These are phyloP conservation scores for Manis pentadactyla DNA, from an alignment of 2,797 vertebrate genomes.

Conservation along the genomic window DNA sequence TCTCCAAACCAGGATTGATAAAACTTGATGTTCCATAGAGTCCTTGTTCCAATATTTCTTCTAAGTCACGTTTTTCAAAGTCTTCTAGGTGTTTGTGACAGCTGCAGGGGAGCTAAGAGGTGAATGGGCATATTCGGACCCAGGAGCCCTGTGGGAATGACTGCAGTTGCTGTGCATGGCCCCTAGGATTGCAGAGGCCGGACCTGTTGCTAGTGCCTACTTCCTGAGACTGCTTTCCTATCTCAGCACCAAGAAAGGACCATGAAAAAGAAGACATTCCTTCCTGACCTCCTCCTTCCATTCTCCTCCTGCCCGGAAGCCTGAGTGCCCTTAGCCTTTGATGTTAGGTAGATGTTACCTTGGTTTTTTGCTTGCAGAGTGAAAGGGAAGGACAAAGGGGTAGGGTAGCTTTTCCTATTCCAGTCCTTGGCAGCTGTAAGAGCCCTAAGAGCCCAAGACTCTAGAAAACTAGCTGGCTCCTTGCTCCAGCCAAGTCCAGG, in stretches of 20 bases:
- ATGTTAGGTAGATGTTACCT: not conserved
- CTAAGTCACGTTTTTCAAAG: conserved; percentile 3
- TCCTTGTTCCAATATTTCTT: not conserved
- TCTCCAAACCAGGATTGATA: not conserved
- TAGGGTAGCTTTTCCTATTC: not conserved
- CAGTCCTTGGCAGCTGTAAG: not conserved
- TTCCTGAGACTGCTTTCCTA: not conserved
- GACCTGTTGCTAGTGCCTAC: not conserved
- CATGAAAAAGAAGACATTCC: not conserved
- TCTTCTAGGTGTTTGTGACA: not conserved
- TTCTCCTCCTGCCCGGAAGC: not conserved
- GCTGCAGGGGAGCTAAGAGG: not conserved
- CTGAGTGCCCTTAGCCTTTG: not conserved
- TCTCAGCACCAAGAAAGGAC: not conserved
- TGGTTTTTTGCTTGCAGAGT: not conserved
- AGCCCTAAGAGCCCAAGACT: not conserved
- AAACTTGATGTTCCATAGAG: not conserved
- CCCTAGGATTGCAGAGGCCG: not conserved
- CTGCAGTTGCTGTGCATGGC: not conserved
- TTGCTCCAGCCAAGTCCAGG: not conserved
- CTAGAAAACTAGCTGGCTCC: not conserved
- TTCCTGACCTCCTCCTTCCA: not conserved
- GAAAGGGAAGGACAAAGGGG: not conserved
- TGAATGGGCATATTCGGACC: not conserved
- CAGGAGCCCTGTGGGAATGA: not conserved